A percentile compares a stretch with the other conserved stretches of the same genome.
phyloP scores from a whole-genome alignment of 1,140 invertebrate genomes.

The Steinernema feltiae region DNA sequence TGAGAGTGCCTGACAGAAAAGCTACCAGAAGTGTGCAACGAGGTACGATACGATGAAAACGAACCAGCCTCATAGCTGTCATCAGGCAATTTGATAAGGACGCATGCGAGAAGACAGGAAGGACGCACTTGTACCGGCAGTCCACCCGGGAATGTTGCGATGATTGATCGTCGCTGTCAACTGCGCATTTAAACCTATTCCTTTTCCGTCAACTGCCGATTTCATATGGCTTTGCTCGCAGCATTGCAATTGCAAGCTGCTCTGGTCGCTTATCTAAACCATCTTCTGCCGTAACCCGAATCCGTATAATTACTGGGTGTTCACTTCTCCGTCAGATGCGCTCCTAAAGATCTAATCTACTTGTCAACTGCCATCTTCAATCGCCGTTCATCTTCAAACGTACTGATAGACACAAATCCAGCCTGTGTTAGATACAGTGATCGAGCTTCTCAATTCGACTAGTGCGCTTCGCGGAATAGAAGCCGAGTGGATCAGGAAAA shows the following conservation, averaged over 20 bases:
- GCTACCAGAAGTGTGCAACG: background rate
- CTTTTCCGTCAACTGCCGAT: background rate
- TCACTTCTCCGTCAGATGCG: conserved; percentile 9
- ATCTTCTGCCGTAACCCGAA: background rate
- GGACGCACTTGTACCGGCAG: background rate
- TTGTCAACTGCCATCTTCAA: conserved; percentile 9
- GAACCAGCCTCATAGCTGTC: background rate
- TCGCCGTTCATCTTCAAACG: background rate
- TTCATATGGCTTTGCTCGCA: background rate
- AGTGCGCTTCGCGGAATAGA: background rate
- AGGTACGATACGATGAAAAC: background rate
- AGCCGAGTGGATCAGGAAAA: background rate
- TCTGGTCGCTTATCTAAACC: background rate
- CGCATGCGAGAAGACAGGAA: background rate
- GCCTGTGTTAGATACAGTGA: background rate
- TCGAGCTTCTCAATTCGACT: background rate
- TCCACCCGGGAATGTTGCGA: background rate
- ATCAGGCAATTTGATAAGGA: conserved; percentile 1
- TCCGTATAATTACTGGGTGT: conserved; percentile 11
- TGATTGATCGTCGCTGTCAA: background rate
- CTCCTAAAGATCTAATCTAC: conserved; percentile 9
- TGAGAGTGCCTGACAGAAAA: background rate
- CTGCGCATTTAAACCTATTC: conserved; percentile 12
- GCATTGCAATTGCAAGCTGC: background rate
- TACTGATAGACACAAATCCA: background rate